phyloP scores from a whole-genome alignment of 2,797 vertebrate genomes.

The Petrocephalus schoutedeni region DNA sequence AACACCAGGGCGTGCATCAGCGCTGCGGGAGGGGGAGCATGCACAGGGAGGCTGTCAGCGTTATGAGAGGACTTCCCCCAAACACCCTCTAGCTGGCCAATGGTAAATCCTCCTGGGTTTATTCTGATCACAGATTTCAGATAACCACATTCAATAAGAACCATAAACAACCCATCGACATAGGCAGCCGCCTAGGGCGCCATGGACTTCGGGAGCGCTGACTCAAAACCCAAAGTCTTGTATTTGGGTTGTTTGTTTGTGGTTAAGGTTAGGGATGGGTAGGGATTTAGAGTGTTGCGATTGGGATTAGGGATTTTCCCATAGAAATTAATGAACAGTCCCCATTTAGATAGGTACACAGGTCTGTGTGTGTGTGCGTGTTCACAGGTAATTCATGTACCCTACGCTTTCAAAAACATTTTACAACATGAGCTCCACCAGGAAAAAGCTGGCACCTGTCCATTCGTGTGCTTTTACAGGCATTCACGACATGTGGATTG shows the following conservation, averaged over 20 bases:
- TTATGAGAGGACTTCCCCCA: background rate
- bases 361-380: too few relatives aligned
- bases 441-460: background rate
- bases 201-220: background rate
- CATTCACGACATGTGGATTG: background rate
- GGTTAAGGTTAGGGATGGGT: too few relatives aligned
- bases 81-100: background rate
- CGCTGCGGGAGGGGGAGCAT: slow-evolving; percentile 53
- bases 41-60: background rate
- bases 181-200: background rate
- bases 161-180: background rate
- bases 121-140: background rate
- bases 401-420: background rate
- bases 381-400: background rate
- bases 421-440: background rate
- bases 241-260: too few relatives aligned
- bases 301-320: too few relatives aligned
- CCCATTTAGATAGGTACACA: too few relatives aligned
- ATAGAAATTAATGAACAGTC: too few relatives aligned
- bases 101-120: background rate
- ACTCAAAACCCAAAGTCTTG: too few relatives aligned
- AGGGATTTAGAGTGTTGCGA: too few relatives aligned
- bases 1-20: slow-evolving; percentile 97
- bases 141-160: background rate
- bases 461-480: background rate